Percentiles rank a stretch among this genome's conserved stretches.
phyloP scores from a whole-genome alignment of 2,113 vertebrate genomes.

The Misgurnus anguillicaudatus region DNA sequence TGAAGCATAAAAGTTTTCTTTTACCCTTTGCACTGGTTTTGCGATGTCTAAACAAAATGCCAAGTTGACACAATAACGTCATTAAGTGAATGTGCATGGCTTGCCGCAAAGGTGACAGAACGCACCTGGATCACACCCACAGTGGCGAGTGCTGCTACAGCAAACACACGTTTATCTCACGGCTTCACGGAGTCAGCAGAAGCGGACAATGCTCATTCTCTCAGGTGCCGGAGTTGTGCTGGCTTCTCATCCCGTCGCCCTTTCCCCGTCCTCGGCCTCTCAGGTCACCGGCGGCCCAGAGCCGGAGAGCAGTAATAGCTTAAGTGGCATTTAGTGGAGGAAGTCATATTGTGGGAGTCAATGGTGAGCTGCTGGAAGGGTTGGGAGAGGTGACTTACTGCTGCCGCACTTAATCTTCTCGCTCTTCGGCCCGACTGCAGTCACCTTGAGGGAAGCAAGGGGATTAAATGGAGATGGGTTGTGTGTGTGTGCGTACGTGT shows the following conservation, averaged over 20 bases:
- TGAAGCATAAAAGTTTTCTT: not conserved
- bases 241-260: slow-evolving; percentile 65
- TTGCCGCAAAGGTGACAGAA: slow-evolving; percentile 64
- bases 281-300: slow-evolving; percentile 67
- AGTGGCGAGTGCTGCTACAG: slow-evolving; percentile 37
- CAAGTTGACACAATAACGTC: slow-evolving; percentile 47
- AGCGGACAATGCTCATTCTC: slow-evolving; percentile 19
- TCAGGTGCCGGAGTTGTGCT: slow-evolving; percentile 44
- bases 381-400: slow-evolving; percentile 67
- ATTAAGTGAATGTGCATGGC: slow-evolving; percentile 33
- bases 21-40: not conserved
- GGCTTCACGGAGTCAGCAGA: slow-evolving; percentile 39
- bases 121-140: slow-evolving; percentile 59
- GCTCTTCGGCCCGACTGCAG: slow-evolving; percentile 69
- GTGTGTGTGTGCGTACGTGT: not conserved
- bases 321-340: slow-evolving; percentile 77
- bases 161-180: slow-evolving; percentile 23
- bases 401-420: slow-evolving; percentile 70
- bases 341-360: slow-evolving; percentile 73
- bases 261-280: slow-evolving; percentile 66
- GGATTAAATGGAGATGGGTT: slow-evolving; percentile 60
- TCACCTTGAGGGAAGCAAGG: slow-evolving; percentile 76
- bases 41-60: not conserved
- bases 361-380: slow-evolving; percentile 71
- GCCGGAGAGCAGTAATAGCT: slow-evolving; percentile 76